These are phyloP conservation scores for Drosophila saltans DNA, from an alignment of 1,140 invertebrate species.

Conservation along the genomic window DNA sequence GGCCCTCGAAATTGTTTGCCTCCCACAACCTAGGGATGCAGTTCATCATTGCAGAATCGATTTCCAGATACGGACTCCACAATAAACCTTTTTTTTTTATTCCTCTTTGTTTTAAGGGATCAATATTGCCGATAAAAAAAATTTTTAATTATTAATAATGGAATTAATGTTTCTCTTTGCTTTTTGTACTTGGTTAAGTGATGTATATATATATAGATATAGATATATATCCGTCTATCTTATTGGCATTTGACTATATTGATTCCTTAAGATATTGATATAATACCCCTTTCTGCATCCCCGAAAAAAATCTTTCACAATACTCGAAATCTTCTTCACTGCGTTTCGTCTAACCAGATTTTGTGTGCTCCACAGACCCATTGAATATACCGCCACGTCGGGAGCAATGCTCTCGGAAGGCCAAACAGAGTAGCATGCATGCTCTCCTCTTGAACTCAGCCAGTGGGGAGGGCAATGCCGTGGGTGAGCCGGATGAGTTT, in stretches of 20 bases:
- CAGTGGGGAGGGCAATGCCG: conserved; percentile 56
- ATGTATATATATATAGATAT: too few relatives aligned
- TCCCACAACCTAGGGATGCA: not conserved
- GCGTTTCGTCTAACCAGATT: conserved; percentile 60
- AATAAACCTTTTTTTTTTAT: too few relatives aligned
- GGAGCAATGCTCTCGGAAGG: conserved; percentile 87
- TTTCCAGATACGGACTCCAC: too few relatives aligned
- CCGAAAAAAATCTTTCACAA: not conserved
- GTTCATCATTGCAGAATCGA: too few relatives aligned
- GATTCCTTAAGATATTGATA: too few relatives aligned
- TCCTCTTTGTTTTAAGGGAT: too few relatives aligned
- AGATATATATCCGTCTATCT: too few relatives aligned
- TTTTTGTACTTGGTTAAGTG: too few relatives aligned
- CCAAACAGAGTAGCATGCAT: conserved; percentile 85
- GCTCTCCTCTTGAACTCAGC: conserved; percentile 68
- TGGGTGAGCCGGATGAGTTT: conserved; percentile 84
- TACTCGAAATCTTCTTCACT: conserved; percentile 10
- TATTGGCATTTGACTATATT: too few relatives aligned
- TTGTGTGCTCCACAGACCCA: conserved; percentile 83
- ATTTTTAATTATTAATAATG: too few relatives aligned
- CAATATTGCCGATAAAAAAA: too few relatives aligned
- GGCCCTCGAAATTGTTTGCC: not conserved
- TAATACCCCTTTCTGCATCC: not conserved
- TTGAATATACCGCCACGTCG: conserved; percentile 85
- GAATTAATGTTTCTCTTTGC: too few relatives aligned